Conservation (phyloP, 35 echinoderm and acorn worm genomes). For the Heliocidaris erythrogramma region DNA sequence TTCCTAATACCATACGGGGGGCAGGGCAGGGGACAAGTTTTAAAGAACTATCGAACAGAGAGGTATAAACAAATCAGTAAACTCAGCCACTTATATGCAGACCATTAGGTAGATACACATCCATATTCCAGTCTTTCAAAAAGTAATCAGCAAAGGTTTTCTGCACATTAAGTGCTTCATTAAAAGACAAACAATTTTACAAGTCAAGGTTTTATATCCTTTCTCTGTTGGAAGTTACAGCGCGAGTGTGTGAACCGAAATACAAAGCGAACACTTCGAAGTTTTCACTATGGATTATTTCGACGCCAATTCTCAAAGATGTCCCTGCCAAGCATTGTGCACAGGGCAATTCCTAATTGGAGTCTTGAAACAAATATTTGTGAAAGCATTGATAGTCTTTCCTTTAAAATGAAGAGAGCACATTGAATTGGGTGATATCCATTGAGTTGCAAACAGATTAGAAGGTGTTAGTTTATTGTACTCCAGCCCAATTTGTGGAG, state of each 20-base stretch:
- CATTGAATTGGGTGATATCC: not conserved
- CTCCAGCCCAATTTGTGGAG: not conserved
- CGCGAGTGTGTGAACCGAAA: not conserved
- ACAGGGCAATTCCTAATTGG: not conserved
- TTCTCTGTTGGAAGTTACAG: not conserved
- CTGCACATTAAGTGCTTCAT: not conserved
- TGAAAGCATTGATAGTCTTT: not conserved
- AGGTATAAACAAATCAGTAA: not conserved
- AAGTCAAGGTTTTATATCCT: not conserved
- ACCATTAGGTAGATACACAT: not conserved
- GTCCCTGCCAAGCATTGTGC: not conserved
- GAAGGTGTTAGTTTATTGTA: not conserved
- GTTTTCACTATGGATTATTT: not conserved
- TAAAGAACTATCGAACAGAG: not conserved
- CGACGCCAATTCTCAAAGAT: not conserved
- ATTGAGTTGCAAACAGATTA: not conserved
- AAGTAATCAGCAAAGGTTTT: not conserved
- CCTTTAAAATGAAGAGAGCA: not conserved
- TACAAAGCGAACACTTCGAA: too few relatives aligned
- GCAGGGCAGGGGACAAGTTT: not conserved
- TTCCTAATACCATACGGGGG: not conserved
- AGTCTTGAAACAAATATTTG: slow-evolving; percentile 5
- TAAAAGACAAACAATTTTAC: not conserved
- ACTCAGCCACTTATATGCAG: not conserved
- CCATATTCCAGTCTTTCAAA: not conserved